A percentile compares a stretch with the other conserved stretches of the same genome.
Evolutionary conservation across 2,888 invertebrate genomes (phyloP).

Genomic region (Lamellibrachia satsuma): DNA sequence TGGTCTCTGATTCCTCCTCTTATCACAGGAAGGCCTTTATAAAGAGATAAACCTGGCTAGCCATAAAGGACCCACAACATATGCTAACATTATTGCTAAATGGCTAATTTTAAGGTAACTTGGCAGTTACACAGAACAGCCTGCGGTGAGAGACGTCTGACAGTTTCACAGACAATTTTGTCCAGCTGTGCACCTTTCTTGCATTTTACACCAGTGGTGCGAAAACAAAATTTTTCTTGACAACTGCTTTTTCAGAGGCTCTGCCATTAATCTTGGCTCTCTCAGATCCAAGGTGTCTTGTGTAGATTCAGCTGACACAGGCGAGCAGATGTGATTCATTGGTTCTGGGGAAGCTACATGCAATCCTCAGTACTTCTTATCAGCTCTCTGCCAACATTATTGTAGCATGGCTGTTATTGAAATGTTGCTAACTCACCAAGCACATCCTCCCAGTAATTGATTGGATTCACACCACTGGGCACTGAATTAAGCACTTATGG

Average conservation of each 20-base stretch:
- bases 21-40: not conserved
- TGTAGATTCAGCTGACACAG: slow-evolving; percentile 1
- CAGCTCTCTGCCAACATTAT: not conserved
- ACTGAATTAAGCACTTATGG: not conserved
- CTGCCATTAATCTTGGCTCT: not conserved
- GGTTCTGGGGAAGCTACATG: not conserved
- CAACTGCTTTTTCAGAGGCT: not conserved
- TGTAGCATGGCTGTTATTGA: not conserved
- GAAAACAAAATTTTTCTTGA: slow-evolving; percentile 17
- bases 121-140: not conserved
- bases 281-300: not conserved
- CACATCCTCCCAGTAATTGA: not conserved
- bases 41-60: not conserved
- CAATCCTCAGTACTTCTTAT: not conserved
- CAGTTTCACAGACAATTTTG: not conserved
- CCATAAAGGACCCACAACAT: not conserved
- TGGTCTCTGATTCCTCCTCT: not conserved
- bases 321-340: slow-evolving; percentile 13
- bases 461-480: not conserved
- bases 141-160: not conserved
- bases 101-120: not conserved
- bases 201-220: not conserved
- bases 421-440: not conserved
- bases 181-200: slow-evolving; percentile 10
- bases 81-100: not conserved